These are phyloP conservation scores for Tetranychus cinnabarinus DNA, from an alignment of 1,140 invertebrate species.

Conservation along the genomic window DNA sequence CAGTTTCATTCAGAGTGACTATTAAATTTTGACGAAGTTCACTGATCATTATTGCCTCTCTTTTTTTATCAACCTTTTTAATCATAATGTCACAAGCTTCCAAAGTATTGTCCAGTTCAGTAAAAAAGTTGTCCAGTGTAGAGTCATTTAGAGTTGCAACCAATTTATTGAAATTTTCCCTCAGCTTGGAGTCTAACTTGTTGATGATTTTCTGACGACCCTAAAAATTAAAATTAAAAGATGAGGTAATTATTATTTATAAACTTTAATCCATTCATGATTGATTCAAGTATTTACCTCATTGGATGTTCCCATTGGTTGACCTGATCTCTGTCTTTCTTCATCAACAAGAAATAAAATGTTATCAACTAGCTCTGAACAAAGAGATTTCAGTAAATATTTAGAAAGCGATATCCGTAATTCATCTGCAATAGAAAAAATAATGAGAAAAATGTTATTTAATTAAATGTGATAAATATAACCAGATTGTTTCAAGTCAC, in stretches of 20 bases:
- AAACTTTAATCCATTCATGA: not conserved
- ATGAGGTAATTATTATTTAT: not conserved
- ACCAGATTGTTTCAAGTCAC: not conserved
- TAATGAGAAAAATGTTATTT: not conserved
- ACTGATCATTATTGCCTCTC: constrained; percentile 45
- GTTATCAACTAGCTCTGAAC: constrained; percentile 54
- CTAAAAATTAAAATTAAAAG: constrained; percentile 17
- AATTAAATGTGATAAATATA: not conserved
- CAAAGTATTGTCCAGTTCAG: constrained; percentile 35
- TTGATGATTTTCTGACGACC: constrained; percentile 24
- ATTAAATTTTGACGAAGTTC: constrained; percentile 54
- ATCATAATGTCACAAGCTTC: constrained; percentile 48
- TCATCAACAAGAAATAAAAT: constrained; percentile 26
- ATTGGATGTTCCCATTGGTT: constrained; percentile 12
- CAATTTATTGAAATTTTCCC: constrained; percentile 22
- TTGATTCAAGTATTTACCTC: constrained; percentile 20
- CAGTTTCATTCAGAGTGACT: constrained; percentile 32
- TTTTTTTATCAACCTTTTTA: constrained; percentile 67
- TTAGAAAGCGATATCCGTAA: constrained; percentile 40
- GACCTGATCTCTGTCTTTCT: constrained; percentile 15
- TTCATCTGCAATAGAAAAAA: constrained; percentile 23
- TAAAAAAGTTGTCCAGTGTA: constrained; percentile 46
- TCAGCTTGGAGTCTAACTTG: constrained; percentile 33
- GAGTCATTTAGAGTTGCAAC: constrained; percentile 20
- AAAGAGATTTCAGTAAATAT: constrained; percentile 60